Percentiles rank a stretch among this genome's conserved stretches.
These are phyloP conservation scores for Dendropsophus ebraccatus DNA, from an alignment of 2,113 vertebrate species.

Conservation along the genomic window DNA sequence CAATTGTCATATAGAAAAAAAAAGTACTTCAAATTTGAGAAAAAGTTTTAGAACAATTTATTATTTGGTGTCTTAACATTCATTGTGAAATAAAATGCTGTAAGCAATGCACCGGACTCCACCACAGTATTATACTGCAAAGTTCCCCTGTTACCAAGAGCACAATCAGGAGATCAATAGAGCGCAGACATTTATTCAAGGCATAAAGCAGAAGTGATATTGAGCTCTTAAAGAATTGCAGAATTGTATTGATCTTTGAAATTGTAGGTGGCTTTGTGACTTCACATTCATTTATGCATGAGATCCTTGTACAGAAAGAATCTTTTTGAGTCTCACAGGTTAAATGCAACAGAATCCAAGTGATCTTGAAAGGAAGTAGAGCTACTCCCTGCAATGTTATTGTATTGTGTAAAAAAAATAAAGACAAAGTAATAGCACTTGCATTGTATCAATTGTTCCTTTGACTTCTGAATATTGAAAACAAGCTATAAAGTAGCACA, in stretches of 20 bases:
- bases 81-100: conserved; percentile 7
- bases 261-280: conserved; percentile 44
- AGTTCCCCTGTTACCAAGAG: conserved; percentile 33
- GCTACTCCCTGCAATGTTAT: not conserved
- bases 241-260: conserved; percentile 42
- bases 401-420: not conserved
- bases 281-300: conserved; percentile 45
- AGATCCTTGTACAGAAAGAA: conserved; percentile 16
- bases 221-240: conserved; percentile 44
- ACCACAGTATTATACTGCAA: conserved; percentile 5
- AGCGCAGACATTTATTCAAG: conserved; percentile 33
- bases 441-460: not conserved
- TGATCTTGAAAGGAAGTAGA: conserved; percentile 5
- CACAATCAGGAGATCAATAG: conserved; percentile 38
- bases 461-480: not conserved
- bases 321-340: conserved; percentile 16
- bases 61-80: not conserved
- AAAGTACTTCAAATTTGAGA: not conserved
- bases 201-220: conserved; percentile 33
- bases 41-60: not conserved
- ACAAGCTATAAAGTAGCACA: not conserved
- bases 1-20: not conserved
- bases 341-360: conserved; percentile 19
- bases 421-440: not conserved
- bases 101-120: not conserved